Evolutionary conservation across 2,888 invertebrate species (phyloP).

Genomic region (Dysmachus trigonus): DNA sequence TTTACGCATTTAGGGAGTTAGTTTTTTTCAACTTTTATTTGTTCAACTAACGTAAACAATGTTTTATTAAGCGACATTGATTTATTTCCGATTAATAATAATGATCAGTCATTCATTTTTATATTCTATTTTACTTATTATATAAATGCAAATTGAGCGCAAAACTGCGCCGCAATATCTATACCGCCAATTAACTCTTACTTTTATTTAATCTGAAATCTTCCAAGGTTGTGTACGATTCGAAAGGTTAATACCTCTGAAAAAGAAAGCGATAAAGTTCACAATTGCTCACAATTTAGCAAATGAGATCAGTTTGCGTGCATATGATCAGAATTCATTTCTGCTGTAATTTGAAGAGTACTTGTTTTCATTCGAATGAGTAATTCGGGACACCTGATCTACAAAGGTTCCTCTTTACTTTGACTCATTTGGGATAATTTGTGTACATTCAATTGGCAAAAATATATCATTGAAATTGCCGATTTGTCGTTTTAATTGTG

Average conservation of each 20-base stretch:
- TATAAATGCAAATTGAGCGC: too few species aligned
- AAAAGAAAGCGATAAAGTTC: background rate
- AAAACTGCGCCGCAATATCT: too few species aligned
- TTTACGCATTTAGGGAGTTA: too few species aligned
- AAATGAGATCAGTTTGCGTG: background rate
- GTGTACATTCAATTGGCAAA: background rate
- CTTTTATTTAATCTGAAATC: background rate
- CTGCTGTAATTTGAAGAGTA: background rate
- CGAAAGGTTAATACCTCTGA: background rate
- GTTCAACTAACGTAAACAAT: too few species aligned
- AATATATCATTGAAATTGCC: too few species aligned
- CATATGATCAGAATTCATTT: too few species aligned
- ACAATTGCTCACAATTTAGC: background rate
- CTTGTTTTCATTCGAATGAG: background rate
- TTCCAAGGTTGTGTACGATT: background rate
- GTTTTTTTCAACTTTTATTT: too few species aligned
- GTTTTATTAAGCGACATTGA: too few species aligned
- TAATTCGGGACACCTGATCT: background rate
- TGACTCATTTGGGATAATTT: background rate
- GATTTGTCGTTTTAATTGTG: too few species aligned
- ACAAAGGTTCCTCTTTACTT: background rate
- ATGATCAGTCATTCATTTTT: too few species aligned
- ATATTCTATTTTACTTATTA: too few species aligned
- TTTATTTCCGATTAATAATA: too few species aligned
- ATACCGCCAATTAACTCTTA: background rate